Percentiles rank a stretch among this genome's conserved stretches.
These are phyloP conservation scores for Trichomalopsis sarcophagae DNA, from an alignment of 1,140 invertebrate genomes.

Conservation along the genomic window DNA sequence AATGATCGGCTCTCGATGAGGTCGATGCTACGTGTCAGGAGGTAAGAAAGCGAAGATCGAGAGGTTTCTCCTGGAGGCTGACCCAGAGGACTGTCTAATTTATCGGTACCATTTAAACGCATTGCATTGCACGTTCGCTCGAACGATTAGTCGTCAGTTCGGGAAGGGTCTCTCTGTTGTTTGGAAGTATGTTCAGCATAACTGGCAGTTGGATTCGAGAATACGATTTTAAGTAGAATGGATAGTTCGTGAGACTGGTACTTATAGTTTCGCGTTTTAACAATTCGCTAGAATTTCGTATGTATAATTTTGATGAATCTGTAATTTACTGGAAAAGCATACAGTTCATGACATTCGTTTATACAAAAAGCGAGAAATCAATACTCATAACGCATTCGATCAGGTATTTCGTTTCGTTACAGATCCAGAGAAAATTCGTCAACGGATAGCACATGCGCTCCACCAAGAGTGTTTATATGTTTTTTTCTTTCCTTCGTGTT, in stretches of 20 bases:
- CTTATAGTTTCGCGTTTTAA: not conserved
- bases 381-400: not conserved
- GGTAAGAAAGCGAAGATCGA: conserved; percentile 20
- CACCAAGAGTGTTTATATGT: too few species aligned
- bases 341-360: not conserved
- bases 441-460: not conserved
- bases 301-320: conserved; percentile 33
- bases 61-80: not conserved
- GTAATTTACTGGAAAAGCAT: not conserved
- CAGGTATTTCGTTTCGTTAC: conserved; percentile 38
- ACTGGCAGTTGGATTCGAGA: conserved; percentile 15
- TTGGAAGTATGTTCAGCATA: not conserved
- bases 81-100: not conserved
- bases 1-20: not conserved
- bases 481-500: not conserved
- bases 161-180: not conserved
- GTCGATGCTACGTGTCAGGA: not conserved
- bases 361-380: not conserved
- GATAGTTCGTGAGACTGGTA: not conserved
- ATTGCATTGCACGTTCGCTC: not conserved
- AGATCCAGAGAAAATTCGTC: not conserved
- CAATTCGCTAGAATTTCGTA: conserved; percentile 8
- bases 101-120: not conserved
- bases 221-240: conserved; percentile 6
- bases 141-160: not conserved